phyloP scores from a whole-genome alignment of 2,113 vertebrate genomes.

The Pavo muticus region DNA sequence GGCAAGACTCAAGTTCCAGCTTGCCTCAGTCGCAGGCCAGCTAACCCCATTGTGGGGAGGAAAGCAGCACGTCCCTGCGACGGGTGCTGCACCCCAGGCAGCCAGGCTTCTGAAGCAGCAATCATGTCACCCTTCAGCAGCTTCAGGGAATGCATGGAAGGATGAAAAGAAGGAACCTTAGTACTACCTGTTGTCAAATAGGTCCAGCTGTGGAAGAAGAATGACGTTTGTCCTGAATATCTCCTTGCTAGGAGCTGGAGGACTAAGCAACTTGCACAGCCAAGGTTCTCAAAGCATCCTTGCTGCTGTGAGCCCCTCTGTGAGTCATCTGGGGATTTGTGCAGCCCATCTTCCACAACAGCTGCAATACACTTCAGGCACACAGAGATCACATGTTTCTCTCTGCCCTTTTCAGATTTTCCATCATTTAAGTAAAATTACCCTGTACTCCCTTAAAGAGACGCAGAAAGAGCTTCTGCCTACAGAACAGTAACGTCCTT shows the following conservation, averaged over 20 bases:
- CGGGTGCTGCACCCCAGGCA: background rate
- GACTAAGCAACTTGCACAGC: background rate
- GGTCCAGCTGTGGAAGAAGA: background rate
- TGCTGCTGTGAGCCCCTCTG: background rate
- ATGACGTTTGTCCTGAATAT: background rate
- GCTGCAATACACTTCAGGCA: background rate
- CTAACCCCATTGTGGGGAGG: background rate
- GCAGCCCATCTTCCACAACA: background rate
- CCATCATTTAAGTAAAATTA: background rate
- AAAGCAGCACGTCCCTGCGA: background rate
- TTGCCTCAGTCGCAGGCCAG: slow-evolving; percentile 14
- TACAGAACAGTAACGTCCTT: background rate
- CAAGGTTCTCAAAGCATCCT: background rate
- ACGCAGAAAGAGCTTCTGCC: background rate
- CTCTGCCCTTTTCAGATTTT: background rate
- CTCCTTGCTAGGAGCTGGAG: background rate
- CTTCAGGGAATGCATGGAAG: background rate
- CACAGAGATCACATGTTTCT: background rate
- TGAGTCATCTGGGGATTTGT: background rate
- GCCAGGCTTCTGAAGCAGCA: background rate
- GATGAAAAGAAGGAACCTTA: background rate
- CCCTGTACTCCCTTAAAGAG: background rate
- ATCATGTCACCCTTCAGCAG: background rate
- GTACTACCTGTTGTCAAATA: background rate
- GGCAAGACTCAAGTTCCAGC: slow-evolving; percentile 1